Conservation (phyloP, 2,888 invertebrate species). For the Sisyra terminalis region DNA sequence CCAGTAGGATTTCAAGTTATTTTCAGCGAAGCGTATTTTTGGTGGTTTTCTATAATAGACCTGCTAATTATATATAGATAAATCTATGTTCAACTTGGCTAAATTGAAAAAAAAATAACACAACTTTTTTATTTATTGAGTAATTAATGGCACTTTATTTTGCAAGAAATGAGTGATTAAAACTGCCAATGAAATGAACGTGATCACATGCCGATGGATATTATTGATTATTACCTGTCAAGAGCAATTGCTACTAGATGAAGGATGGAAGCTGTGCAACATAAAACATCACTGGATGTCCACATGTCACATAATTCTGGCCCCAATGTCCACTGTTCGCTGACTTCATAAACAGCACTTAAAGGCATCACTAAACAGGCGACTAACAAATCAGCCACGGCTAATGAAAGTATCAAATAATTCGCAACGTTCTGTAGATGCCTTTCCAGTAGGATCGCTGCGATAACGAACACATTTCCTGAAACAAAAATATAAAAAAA, state of each 20-base stretch:
- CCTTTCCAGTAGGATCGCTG: slow-evolving; percentile 74
- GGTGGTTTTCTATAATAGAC: too few species aligned
- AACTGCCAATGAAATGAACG: too few species aligned
- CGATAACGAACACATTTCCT: slow-evolving; percentile 92
- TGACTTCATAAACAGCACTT: slow-evolving; percentile 62
- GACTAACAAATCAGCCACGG: slow-evolving; percentile 82
- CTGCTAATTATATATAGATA: too few species aligned
- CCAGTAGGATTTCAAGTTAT: too few species aligned
- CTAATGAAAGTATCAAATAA: slow-evolving; percentile 77
- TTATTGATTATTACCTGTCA: slow-evolving; percentile 40
- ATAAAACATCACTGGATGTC: slow-evolving; percentile 83
- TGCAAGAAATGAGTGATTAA: too few species aligned
- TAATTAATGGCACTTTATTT: too few species aligned
- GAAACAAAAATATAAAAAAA: slow-evolving; percentile 19
- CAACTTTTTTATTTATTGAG: too few species aligned
- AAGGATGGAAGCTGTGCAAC: slow-evolving; percentile 71
- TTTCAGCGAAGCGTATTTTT: too few species aligned
- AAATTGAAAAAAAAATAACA: too few species aligned
- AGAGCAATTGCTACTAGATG: slow-evolving; percentile 69
- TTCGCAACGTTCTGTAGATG: slow-evolving; percentile 80
- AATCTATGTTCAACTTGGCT: too few species aligned
- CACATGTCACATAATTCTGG: slow-evolving; percentile 86
- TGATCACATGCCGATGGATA: too few species aligned
- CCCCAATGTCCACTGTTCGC: slow-evolving; percentile 69
- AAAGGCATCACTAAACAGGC: slow-evolving; percentile 68